Base-by-base conservation (phyloP, 2,888 invertebrate genomes). In the Diarsia rubi region DNA sequence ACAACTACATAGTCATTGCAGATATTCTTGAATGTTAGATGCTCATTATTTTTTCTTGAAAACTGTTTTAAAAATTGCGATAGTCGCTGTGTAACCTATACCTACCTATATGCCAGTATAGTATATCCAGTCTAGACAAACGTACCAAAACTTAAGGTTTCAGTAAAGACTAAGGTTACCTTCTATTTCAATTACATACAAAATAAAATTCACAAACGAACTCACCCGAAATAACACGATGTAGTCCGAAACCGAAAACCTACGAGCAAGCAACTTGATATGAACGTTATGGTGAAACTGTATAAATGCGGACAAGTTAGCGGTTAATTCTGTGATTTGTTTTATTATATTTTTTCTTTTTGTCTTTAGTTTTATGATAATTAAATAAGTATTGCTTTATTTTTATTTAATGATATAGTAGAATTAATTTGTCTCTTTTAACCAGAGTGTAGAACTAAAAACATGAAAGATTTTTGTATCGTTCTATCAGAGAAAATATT, bases 291-390 rank as follows among this genome's bases (percentile, higher is more conserved):
- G 47, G 71, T 70, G 92, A 92, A 92, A 91, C 85, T 87, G 69
- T 92, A 92, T 83, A 91, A 92, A 90, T 91, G 90, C 90, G 87
- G 83, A 19, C 75, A 75, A 84, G 66, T 85, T 69, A 65, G 65
- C 60, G 6, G 70, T 12, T 24, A 70, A 65, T 37, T 66, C n/a
- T 2, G 44, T 16, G 4, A 12, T 42, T 62, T 42, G 44, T 49
- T 62, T 66, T 47, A 31, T 57, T 62, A 65, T 57, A 57, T 31
- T 74, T 70, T 49, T 60, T n/a, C 47, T 69, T 69, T 14, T 12
- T 19, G 12, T 57, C 49, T 37, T 47, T 11, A 37, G 6, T 49
- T 62, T 37, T n/a, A 31, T 68, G 37, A 12, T 68, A 60, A 76
- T 77, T 65, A n/a, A 47, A 47, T 21, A 31, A 60, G 6, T 19